Evolutionary conservation across 2,888 invertebrate genomes (phyloP), one percentile per base, ranked within the genome.

Genomic region (Tanypteryx hageni): DNA sequence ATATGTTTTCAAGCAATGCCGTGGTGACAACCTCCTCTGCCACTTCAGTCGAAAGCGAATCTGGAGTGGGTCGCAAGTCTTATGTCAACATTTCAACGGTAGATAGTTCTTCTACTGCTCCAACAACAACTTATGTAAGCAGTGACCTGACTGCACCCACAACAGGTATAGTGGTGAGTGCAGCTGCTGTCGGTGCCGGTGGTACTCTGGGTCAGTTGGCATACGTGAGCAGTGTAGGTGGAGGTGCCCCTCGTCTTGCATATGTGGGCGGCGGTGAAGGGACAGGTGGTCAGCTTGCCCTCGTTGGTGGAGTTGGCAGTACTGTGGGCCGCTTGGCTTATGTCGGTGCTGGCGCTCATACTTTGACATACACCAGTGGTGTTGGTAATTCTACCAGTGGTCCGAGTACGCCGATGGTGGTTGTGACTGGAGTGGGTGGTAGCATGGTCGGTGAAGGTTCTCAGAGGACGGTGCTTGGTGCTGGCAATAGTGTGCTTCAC

Each of bases 121-220:
- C 92, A 11, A 14, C 92, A 4, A 57, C 68, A n/a, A 89, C 92
- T 5, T 82, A 81, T 59, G 82, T 81, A 27, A 92, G 59, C 82
- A 92, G 92, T 92, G 68, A 92, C 85, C 68, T 68, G 18, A 57
- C 86, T 92, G 56, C 59, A 68, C 92, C 92, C n/a, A 61, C 82
- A 10, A 27, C 92, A 44, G 92, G 92, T 4, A 82, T 92, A 59
- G 81, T 92, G n/a, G 82, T 92, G 5, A 82, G 81, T 82, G 92
- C 82, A 22, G 89, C 89, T 18, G 57, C 83, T 1, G 83, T 83
- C 10, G 44, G 44, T 44, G 27, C 76, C 5, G 89, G 89, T 64
- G 89, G 89, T 9, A 68, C 89, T 11, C 44, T 89, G n/a, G 61
- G 86, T 13, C 86, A 86, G 27, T 31, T 86, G 31, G 89, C 89